These are phyloP conservation scores for Halocynthia roretzi DNA, from an alignment of 23 tunicate genomes.

Conservation along the genomic window DNA sequence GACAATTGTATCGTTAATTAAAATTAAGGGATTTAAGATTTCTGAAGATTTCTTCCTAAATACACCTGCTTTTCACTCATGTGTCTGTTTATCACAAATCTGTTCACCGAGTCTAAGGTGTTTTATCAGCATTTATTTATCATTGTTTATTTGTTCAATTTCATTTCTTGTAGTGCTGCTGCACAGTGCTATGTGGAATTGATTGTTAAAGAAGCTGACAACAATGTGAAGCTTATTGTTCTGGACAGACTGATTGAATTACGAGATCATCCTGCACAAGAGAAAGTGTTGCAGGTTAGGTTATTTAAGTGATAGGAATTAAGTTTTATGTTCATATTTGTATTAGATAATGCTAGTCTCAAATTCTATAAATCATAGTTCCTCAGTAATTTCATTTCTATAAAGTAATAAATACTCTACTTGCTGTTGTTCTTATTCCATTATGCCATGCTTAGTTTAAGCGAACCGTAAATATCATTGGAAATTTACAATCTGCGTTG, in stretches of 20 bases:
- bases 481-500: too few relatives aligned
- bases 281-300: conserved; percentile 81
- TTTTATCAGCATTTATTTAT: background rate
- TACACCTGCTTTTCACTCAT: background rate
- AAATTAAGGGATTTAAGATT: too few relatives aligned
- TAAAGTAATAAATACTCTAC: too few relatives aligned
- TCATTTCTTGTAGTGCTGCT: conserved; percentile 61
- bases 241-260: conserved; percentile 84
- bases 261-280: conserved; percentile 85
- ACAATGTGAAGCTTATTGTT: conserved; percentile 97
- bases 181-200: conserved; percentile 97
- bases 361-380: too few relatives aligned
- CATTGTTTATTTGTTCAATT: background rate
- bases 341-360: too few relatives aligned
- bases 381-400: too few relatives aligned
- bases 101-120: background rate
- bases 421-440: too few relatives aligned
- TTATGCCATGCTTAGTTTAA: too few relatives aligned
- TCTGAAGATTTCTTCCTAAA: background rate
- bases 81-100: background rate
- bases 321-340: too few relatives aligned
- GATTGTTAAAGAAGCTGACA: conserved; percentile 96
- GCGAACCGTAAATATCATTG: too few relatives aligned
- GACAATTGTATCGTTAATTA: too few relatives aligned
- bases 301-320: too few relatives aligned